These are phyloP conservation scores for Tetropium fuscum DNA, from an alignment of 2,888 invertebrate genomes.

Conservation along the genomic window DNA sequence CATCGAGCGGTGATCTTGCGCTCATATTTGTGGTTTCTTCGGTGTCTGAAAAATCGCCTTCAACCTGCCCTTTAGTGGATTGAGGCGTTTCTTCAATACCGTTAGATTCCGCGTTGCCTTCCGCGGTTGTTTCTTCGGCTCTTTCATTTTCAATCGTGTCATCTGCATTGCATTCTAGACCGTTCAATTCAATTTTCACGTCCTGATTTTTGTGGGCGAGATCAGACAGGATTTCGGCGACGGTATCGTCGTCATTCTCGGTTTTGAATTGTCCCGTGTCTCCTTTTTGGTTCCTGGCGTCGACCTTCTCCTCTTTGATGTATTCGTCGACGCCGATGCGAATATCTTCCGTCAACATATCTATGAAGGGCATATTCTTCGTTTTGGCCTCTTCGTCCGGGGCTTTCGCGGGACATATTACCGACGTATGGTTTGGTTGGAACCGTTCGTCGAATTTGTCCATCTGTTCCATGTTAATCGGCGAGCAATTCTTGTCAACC, in stretches of 20 bases:
- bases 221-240: not conserved
- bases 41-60: too few relatives aligned
- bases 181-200: not conserved
- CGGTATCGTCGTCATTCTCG: not conserved
- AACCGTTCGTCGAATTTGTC: constrained; percentile 35
- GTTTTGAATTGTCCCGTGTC: not conserved
- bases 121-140: not conserved
- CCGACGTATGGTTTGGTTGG: constrained; percentile 7
- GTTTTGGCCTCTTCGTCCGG: constrained; percentile 22
- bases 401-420: constrained; percentile 27
- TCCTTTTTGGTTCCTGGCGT: not conserved
- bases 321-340: constrained; percentile 20
- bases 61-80: too few relatives aligned
- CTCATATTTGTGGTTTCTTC: too few relatives aligned
- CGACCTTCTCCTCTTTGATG: constrained; percentile 16
- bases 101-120: too few relatives aligned
- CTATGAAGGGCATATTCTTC: constrained; percentile 29
- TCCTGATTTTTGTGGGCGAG: not conserved
- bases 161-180: not conserved
- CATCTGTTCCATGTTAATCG: constrained; percentile 49
- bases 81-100: too few relatives aligned
- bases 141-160: not conserved
- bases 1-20: too few relatives aligned
- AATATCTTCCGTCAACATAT: not conserved
- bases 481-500: constrained; percentile 53